A percentile compares a stretch with the other conserved stretches of the same genome.
Evolutionary conservation across 2,113 vertebrate genomes (phyloP).

Genomic region (Heloderma charlesbogerti): DNA sequence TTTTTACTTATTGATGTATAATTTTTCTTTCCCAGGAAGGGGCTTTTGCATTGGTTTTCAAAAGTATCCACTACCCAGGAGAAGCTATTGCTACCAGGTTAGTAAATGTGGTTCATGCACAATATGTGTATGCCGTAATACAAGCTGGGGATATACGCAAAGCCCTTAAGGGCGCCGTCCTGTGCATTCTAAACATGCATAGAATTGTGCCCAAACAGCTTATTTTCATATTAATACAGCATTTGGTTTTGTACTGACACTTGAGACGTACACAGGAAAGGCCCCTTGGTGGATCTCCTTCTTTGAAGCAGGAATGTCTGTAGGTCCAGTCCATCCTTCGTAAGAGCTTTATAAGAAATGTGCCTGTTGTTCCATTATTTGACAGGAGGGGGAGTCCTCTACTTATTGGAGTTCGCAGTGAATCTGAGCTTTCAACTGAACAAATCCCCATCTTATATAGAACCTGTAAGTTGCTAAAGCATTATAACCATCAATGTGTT

Average conservation of each 20-base stretch:
- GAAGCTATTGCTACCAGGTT: slow-evolving; percentile 94
- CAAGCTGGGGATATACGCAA: background rate
- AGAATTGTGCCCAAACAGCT: too few relatives aligned
- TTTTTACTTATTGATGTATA: slow-evolving; percentile 1
- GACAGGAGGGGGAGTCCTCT: slow-evolving; percentile 94
- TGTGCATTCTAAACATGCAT: too few relatives aligned
- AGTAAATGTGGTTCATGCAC: slow-evolving; percentile 52
- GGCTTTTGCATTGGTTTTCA: slow-evolving; percentile 94
- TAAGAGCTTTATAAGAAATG: background rate
- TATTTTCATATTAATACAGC: background rate
- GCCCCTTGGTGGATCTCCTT: too few relatives aligned
- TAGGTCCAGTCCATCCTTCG: background rate
- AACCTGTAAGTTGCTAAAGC: slow-evolving; percentile 82
- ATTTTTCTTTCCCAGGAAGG: slow-evolving; percentile 84
- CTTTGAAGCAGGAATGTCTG: background rate
- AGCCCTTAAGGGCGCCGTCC: background rate
- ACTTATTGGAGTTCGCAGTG: slow-evolving; percentile 94
- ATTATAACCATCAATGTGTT: accelerated
- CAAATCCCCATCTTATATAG: slow-evolving; percentile 91
- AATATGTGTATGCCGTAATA: background rate
- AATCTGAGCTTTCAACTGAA: slow-evolving; percentile 89
- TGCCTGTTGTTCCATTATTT: slow-evolving; percentile 28
- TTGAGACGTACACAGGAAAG: background rate
- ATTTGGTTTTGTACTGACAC: background rate
- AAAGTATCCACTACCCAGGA: slow-evolving; percentile 92